A percentile compares a stretch with the other conserved stretches of the same genome.
These are phyloP conservation scores for Schizotus pectinicornis DNA, from an alignment of 2,888 invertebrate genomes.

Conservation along the genomic window DNA sequence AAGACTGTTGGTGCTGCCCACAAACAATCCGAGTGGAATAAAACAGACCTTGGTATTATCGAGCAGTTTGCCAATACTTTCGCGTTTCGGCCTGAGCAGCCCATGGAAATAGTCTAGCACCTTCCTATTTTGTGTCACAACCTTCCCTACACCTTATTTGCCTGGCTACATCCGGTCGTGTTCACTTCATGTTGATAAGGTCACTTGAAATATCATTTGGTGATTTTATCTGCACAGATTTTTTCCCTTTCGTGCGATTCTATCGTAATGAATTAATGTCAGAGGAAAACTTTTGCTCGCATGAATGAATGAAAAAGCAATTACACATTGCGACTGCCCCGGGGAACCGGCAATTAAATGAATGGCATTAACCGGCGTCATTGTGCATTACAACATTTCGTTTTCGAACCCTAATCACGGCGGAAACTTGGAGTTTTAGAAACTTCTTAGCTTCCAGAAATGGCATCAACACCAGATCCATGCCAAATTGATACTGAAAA, in stretches of 20 bases:
- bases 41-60: constrained; percentile 32
- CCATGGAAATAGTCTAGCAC: constrained; percentile 23
- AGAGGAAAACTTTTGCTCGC: constrained; percentile 4
- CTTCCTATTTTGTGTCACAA: constrained; percentile 11
- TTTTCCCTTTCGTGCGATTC: constrained; percentile 21
- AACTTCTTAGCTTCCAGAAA: too few species aligned
- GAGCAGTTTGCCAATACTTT: constrained; percentile 33
- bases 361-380: not conserved
- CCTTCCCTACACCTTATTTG: constrained; percentile 24
- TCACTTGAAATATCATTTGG: constrained; percentile 34
- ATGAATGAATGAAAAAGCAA: constrained; percentile 5
- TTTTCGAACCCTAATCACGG: too few species aligned
- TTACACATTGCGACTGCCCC: not conserved
- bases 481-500: too few species aligned
- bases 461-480: too few species aligned
- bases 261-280: constrained; percentile 14
- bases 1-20: not conserved
- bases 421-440: too few species aligned
- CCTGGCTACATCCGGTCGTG: constrained; percentile 32
- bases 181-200: constrained; percentile 29
- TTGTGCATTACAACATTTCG: not conserved
- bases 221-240: constrained; percentile 30
- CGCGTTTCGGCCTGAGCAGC: constrained; percentile 25
- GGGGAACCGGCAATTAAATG: not conserved
- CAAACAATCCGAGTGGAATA: constrained; percentile 7